Evolutionary conservation across 2,888 invertebrate species (phyloP).

Genomic region (Ornithoptera priamus): DNA sequence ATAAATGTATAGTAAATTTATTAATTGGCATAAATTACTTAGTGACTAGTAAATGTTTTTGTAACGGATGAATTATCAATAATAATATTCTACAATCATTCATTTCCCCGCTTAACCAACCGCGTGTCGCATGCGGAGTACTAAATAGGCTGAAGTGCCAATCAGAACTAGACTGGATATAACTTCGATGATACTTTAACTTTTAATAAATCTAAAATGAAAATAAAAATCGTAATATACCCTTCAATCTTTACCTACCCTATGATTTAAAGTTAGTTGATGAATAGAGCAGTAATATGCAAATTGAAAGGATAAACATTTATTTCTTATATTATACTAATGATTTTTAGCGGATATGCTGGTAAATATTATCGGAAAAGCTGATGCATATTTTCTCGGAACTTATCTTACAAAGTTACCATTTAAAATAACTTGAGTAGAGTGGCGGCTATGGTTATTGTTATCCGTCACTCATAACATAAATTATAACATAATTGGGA

Average conservation of each 20-base stretch:
- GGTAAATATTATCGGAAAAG: too few species aligned
- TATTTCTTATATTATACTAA: too few species aligned
- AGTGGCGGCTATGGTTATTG: too few species aligned
- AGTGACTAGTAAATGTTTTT: background rate
- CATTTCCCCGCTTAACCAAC: conserved; percentile 19
- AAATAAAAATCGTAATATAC: conserved; percentile 4
- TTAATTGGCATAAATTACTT: background rate
- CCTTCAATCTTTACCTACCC: background rate
- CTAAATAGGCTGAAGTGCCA: conserved; percentile 25
- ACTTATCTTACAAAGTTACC: too few species aligned
- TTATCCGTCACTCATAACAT: too few species aligned
- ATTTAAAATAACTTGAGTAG: too few species aligned
- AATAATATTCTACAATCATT: conserved; percentile 13
- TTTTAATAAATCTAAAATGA: conserved; percentile 22
- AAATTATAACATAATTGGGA: too few species aligned
- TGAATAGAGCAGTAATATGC: too few species aligned
- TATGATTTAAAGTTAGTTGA: background rate
- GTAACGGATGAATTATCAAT: background rate
- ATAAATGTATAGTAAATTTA: too few species aligned
- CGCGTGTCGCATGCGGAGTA: conserved; percentile 20
- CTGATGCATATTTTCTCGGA: too few species aligned
- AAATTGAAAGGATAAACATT: too few species aligned
- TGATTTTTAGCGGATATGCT: too few species aligned
- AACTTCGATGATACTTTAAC: conserved; percentile 27
- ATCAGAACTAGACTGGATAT: conserved; percentile 23